Base-by-base conservation (phyloP, 2,888 invertebrate genomes). In the Bruchidius siliquastri region DNA sequence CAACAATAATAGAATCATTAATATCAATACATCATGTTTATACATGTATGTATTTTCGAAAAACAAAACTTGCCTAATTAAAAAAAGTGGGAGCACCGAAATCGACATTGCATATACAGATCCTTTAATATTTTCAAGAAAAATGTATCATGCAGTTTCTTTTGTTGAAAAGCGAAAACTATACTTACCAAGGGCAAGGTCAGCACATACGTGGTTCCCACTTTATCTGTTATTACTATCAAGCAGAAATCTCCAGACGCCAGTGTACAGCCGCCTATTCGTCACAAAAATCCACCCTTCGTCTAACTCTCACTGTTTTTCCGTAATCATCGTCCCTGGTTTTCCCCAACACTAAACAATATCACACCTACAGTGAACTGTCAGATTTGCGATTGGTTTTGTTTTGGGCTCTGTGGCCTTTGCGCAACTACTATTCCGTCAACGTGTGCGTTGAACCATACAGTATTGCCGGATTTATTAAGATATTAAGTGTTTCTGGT, bases 321-420 rank as follows among this genome's bases (percentile, higher is more conserved):
- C 68, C 6, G 22, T 20, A 21, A 68, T 68, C 10, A 68, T 18
- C 68, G 20, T 49, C 49, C 49, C 49, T 13, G 18, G 18, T 18
- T 68, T 21, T 22, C 68, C 21, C 68, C 21, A 68, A 68, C 21
- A 68, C 22, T 20, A 68, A 21, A 68, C 68, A 22, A 68, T 68
- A 18, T 21, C 74, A 79, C 80, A 78, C 80, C 80, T 79, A 80
- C 78, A 78, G 76, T 22, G 72, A 78, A 79, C 78, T 79, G 78
- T 80, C 80, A 79, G 77, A 76, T 73, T 73, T 71, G n/a, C 71
- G 74, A 70, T 72, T 71, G 70, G 71, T 73, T 76, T 75, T 71
- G 74, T 73, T 74, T 73, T 22, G 72, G 70, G 76, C 71, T 74
- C 74, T 49, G 49, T 22, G 72, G 70, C 74, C 71, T 74, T 76